Evolutionary conservation across 2,888 invertebrate species (phyloP).

Genomic region (Lasioglossum figueresi): DNA sequence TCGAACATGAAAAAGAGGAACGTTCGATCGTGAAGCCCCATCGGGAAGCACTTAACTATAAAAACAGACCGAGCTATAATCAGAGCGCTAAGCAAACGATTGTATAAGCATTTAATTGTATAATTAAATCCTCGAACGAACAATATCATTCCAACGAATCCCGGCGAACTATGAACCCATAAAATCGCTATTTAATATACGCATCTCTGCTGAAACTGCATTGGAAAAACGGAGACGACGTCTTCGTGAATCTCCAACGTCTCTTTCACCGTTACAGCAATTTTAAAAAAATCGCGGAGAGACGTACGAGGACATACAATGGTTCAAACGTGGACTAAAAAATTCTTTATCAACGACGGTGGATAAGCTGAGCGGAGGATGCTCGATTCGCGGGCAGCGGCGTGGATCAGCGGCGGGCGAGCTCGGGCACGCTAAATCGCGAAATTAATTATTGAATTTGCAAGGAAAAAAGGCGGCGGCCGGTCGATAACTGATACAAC

Average conservation of each 20-base stretch:
- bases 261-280: background rate
- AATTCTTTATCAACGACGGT: background rate
- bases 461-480: slow-evolving; percentile 36
- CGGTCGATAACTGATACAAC: slow-evolving; percentile 54
- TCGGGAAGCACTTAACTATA: slow-evolving; percentile 1
- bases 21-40: background rate
- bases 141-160: background rate
- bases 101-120: background rate
- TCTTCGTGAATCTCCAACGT: background rate
- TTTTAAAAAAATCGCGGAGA: background rate
- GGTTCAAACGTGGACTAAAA: background rate
- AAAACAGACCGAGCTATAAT: background rate
- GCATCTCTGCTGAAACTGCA: background rate
- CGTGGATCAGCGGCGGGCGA: background rate
- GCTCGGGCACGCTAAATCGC: slow-evolving; percentile 42
- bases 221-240: background rate
- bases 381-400: background rate
- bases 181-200: background rate
- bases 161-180: background rate
- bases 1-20: background rate
- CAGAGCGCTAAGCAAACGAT: background rate
- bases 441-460: slow-evolving; percentile 58
- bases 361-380: background rate
- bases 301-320: background rate
- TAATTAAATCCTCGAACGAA: background rate